phyloP scores from a whole-genome alignment of 2,888 invertebrate species.

The Linnaemya vulpina region DNA sequence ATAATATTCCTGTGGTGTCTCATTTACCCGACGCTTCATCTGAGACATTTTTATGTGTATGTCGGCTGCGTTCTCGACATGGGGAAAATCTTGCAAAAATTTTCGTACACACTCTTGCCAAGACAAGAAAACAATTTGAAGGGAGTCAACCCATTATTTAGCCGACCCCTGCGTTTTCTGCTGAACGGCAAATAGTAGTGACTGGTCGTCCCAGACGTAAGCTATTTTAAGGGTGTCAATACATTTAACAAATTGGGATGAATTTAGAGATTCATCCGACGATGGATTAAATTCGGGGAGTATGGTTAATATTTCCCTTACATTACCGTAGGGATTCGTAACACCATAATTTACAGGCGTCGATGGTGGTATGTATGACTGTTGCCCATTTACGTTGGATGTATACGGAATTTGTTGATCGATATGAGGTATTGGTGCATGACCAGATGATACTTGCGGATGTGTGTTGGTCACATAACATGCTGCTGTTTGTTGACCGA shows the following conservation, averaged over 20 bases:
- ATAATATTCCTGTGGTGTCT: no score
- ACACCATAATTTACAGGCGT: neutral
- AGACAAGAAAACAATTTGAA: conserved; percentile 25
- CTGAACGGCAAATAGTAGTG: no score
- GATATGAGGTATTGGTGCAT: neutral
- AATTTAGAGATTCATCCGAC: no score
- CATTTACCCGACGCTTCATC: no score
- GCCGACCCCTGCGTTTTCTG: conserved; percentile 58
- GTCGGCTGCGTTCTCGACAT: no score
- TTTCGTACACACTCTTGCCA: conserved; percentile 37
- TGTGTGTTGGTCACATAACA: neutral
- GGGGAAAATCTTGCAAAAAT: no score
- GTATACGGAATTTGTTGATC: neutral
- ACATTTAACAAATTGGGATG: conserved; percentile 16
- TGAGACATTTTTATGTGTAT: no score
- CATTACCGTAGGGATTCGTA: conserved; percentile 34
- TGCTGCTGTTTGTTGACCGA: neutral
- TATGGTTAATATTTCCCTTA: conserved; percentile 31
- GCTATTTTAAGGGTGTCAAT: conserved; percentile 52
- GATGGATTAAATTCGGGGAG: no score
- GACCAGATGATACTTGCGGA: neutral
- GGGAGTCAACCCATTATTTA: conserved; percentile 59
- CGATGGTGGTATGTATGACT: neutral
- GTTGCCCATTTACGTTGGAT: neutral
- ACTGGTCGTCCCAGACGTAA: conserved; percentile 59